phyloP scores from a whole-genome alignment of 2,797 vertebrate species.

The Anabacerthia variegaticeps region DNA sequence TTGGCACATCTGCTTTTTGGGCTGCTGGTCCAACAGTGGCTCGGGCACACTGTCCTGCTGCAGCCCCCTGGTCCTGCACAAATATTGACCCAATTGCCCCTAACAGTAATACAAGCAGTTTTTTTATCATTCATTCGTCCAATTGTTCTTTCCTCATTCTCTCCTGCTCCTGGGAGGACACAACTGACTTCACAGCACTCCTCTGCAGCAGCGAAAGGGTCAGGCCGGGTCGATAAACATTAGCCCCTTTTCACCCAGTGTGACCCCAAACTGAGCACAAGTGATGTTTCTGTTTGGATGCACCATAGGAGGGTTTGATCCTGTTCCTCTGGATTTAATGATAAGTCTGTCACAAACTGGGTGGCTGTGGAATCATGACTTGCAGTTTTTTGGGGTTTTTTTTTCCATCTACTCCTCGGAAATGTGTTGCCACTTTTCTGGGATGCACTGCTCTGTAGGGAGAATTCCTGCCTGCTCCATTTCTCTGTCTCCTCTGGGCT shows the following conservation, averaged over 20 bases:
- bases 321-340: neutral
- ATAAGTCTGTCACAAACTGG: neutral
- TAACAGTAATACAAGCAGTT: constrained; percentile 52
- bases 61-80: constrained; percentile 43
- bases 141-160: constrained; percentile 23
- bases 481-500: neutral
- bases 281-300: neutral
- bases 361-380: neutral
- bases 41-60: constrained; percentile 44
- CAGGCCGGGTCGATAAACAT: neutral
- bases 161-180: neutral
- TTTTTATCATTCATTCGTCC: constrained; percentile 54
- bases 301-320: neutral
- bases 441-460: neutral
- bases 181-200: neutral
- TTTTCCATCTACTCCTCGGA: neutral
- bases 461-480: neutral
- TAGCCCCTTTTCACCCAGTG: neutral
- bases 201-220: neutral
- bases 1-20: constrained; percentile 81
- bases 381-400: too few relatives aligned
- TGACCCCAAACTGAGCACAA: neutral
- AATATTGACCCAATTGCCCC: constrained; percentile 13
- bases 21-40: constrained; percentile 68
- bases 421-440: neutral